Evolutionary conservation across 1,140 invertebrate genomes (phyloP).

Genomic region (Zelostemma sp.): DNA sequence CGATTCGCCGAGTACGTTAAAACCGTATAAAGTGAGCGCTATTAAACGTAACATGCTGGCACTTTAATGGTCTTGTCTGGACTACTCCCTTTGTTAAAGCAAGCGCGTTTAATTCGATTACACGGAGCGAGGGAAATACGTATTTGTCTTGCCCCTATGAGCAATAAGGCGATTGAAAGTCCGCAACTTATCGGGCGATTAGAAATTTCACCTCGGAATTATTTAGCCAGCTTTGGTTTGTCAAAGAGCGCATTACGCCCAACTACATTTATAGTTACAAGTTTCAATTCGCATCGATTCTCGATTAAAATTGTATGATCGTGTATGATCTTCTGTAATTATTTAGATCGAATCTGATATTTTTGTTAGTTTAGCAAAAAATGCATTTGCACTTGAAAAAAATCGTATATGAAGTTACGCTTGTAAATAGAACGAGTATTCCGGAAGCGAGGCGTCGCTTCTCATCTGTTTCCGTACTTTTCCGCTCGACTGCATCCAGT

Average conservation of each 20-base stretch:
- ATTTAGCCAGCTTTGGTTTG: not conserved
- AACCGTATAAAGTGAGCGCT: not conserved
- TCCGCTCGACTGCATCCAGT: slow-evolving; percentile 10
- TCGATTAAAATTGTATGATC: no score
- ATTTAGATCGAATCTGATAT: no score
- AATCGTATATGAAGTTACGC: not conserved
- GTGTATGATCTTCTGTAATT: no score
- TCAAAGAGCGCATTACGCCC: no score
- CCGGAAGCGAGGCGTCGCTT: not conserved
- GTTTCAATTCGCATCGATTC: no score
- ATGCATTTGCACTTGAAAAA: not conserved
- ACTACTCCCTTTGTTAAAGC: not conserved
- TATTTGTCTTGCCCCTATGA: not conserved
- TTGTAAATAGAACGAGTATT: not conserved
- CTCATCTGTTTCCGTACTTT: slow-evolving; percentile 3
- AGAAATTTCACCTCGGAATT: not conserved
- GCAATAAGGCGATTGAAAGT: not conserved
- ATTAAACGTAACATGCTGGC: slow-evolving; percentile 1
- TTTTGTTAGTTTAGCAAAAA: no score
- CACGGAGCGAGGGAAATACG: not conserved
- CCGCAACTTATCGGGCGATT: not conserved
- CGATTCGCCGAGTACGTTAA: slow-evolving; percentile 1
- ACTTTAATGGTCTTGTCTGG: not conserved
- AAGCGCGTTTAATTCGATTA: slow-evolving; percentile 6
- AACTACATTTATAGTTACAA: no score